phyloP scores from a whole-genome alignment of 2,113 vertebrate species.

The Podilymbus podiceps region DNA sequence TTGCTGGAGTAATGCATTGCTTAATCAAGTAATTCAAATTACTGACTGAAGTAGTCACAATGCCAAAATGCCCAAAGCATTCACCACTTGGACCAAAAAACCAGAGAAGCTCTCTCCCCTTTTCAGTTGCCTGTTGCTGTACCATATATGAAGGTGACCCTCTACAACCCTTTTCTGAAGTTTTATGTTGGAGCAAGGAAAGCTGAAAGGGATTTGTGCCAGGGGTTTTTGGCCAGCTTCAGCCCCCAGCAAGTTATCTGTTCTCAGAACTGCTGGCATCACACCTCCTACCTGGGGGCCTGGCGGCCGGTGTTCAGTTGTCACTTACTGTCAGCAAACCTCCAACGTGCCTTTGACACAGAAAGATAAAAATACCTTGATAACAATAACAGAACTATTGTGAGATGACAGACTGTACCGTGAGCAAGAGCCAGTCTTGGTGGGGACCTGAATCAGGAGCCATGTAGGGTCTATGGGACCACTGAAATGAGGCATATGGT shows the following conservation, averaged over 20 bases:
- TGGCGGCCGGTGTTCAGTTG: accelerated
- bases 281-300: background rate
- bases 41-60: background rate
- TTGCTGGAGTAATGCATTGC: background rate
- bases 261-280: background rate
- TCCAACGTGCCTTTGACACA: background rate
- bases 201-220: background rate
- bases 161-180: background rate
- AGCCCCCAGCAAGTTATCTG: background rate
- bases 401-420: background rate
- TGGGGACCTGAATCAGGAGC: background rate
- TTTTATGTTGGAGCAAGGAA: background rate
- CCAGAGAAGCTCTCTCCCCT: background rate
- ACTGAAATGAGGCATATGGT: background rate
- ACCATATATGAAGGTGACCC: background rate
- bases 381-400: background rate
- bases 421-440: background rate
- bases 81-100: background rate
- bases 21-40: background rate
- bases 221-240: background rate
- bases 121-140: background rate
- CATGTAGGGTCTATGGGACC: background rate
- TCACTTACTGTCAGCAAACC: background rate
- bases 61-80: background rate
- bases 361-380: background rate